Evolutionary conservation across 2,888 invertebrate species (phyloP).

Genomic region (Electrophaes corylata): DNA sequence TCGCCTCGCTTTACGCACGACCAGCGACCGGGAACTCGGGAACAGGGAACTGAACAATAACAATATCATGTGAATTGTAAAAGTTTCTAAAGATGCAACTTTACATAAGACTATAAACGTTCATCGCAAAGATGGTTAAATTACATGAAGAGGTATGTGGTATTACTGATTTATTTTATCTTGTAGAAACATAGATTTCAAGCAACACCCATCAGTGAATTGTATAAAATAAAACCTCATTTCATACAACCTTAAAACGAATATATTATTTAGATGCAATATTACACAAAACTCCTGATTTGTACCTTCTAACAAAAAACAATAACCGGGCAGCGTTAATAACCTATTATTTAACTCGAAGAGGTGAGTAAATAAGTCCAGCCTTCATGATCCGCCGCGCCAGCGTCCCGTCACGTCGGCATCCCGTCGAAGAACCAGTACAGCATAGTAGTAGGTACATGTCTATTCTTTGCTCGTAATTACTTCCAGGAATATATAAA

Average conservation of each 20-base stretch:
- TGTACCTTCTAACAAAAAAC: background rate
- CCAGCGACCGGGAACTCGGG: conserved; percentile 5
- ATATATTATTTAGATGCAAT: background rate
- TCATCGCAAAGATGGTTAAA: conserved; percentile 27
- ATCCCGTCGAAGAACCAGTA: background rate
- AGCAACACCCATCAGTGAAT: background rate
- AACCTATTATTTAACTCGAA: no score
- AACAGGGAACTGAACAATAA: conserved; percentile 1
- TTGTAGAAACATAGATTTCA: conserved; percentile 8
- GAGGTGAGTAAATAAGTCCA: background rate
- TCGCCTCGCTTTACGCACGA: conserved; percentile 11
- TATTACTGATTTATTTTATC: conserved; percentile 4
- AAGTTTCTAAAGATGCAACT: conserved; percentile 21
- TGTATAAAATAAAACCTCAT: background rate
- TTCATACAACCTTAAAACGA: background rate
- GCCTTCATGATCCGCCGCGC: background rate
- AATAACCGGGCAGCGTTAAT: background rate
- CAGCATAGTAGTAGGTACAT: background rate
- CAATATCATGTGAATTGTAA: conserved; percentile 16
- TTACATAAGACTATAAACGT: conserved; percentile 18
- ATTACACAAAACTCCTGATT: background rate
- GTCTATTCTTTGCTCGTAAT: no score
- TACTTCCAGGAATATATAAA: no score
- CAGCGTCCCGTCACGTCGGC: background rate
- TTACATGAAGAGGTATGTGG: conserved; percentile 29